A percentile compares a stretch with the other conserved stretches of the same genome.
Evolutionary conservation across 1,140 invertebrate species (phyloP).

Genomic region (Hetaerina americana): DNA sequence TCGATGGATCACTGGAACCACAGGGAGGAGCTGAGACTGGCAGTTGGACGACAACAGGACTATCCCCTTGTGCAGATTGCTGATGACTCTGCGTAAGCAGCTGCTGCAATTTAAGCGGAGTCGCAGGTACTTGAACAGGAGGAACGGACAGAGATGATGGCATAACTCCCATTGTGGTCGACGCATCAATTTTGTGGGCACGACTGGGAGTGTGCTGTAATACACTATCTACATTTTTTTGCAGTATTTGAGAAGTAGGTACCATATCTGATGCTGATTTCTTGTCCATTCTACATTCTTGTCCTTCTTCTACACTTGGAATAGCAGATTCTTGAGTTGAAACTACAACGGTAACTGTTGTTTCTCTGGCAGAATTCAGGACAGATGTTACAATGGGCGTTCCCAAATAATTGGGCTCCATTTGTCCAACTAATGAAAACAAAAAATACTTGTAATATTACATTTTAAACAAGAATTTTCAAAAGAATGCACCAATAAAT

Average conservation of each 20-base stretch:
- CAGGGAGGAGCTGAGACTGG: neutral
- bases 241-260: neutral
- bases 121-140: neutral
- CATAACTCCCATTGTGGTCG: neutral
- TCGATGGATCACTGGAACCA: neutral
- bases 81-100: neutral
- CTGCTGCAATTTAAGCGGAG: neutral
- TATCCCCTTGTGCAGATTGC: neutral
- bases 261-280: neutral
- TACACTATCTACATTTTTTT: neutral
- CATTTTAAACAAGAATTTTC: too few species aligned
- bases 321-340: neutral
- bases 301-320: neutral
- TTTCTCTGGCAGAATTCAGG: neutral
- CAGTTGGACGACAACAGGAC: neutral
- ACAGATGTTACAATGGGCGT: neutral
- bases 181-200: neutral
- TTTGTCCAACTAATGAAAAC: neutral
- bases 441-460: neutral
- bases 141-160: neutral
- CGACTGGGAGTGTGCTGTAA: neutral
- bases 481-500: too few species aligned
- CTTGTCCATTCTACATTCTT: neutral
- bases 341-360: neutral
- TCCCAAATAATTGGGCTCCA: neutral